phyloP scores from a whole-genome alignment of 2,888 invertebrate species.

The Drosophila ezoana region DNA sequence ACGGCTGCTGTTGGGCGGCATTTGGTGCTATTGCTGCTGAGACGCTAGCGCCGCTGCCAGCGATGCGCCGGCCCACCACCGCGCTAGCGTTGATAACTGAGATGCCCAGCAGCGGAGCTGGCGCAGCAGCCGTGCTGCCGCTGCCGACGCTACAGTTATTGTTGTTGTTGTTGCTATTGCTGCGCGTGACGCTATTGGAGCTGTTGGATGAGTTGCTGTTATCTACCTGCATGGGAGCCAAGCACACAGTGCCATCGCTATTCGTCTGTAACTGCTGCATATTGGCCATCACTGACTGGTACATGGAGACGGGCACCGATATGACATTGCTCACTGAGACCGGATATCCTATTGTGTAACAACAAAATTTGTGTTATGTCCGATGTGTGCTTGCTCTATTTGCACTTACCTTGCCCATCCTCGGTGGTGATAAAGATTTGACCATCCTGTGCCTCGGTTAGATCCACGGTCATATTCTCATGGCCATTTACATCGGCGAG shows the following conservation, averaged over 20 bases:
- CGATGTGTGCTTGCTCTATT: background rate
- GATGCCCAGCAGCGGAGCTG: slow-evolving; percentile 45
- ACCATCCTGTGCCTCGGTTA: slow-evolving; percentile 97
- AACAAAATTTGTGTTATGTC: background rate
- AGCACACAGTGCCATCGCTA: slow-evolving; percentile 92
- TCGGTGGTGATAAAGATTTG: slow-evolving; percentile 98
- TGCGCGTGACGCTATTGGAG: slow-evolving; percentile 59
- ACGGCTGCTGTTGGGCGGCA: slow-evolving; percentile 41
- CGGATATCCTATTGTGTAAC: slow-evolving; percentile 86
- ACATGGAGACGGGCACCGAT: slow-evolving; percentile 98
- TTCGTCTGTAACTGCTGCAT: slow-evolving; percentile 91
- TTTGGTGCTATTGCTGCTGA: slow-evolving; percentile 38
- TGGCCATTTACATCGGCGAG: slow-evolving; percentile 89
- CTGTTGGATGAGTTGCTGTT: slow-evolving; percentile 51
- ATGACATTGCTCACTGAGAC: slow-evolving; percentile 97
- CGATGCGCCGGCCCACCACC: slow-evolving; percentile 35
- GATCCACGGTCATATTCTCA: slow-evolving; percentile 93
- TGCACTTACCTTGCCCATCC: slow-evolving; percentile 92
- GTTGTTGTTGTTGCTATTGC: slow-evolving; percentile 54
- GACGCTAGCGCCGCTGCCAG: slow-evolving; percentile 28
- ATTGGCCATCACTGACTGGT: slow-evolving; percentile 97
- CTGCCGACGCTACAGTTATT: slow-evolving; percentile 27
- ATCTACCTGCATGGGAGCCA: slow-evolving; percentile 93
- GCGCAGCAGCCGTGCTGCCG: slow-evolving; percentile 25
- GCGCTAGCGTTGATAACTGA: slow-evolving; percentile 45